Conservation (phyloP, 2,888 invertebrate species). For the Lagria hirta region DNA sequence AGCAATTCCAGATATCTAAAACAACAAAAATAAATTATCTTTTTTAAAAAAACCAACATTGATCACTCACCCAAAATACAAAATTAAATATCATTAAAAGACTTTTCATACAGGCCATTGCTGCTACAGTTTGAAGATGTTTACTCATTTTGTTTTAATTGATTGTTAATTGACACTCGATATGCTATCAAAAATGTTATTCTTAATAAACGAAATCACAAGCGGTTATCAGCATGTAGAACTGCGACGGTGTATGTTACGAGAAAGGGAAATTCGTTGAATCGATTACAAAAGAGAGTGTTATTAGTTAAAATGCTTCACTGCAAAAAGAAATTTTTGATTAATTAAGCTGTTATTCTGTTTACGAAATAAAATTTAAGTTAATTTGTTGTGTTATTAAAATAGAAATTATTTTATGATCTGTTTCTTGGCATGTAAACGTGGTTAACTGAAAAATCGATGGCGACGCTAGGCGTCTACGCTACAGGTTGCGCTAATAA, state of each 20-base stretch:
- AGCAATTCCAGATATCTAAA: slow-evolving; percentile 71
- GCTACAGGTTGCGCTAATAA: slow-evolving; percentile 29
- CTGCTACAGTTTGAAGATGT: slow-evolving; percentile 70
- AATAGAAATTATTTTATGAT: slow-evolving; percentile 2
- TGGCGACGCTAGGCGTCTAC: slow-evolving; percentile 26
- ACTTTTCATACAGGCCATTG: slow-evolving; percentile 76
- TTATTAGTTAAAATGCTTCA: slow-evolving; percentile 17
- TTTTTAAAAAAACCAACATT: background rate
- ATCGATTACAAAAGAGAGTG: slow-evolving; percentile 18
- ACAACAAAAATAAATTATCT: slow-evolving; percentile 17
- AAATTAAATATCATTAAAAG: slow-evolving; percentile 79
- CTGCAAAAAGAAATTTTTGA: slow-evolving; percentile 18
- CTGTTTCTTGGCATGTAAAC: slow-evolving; percentile 8
- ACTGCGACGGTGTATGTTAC: slow-evolving; percentile 9
- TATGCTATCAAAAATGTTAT: slow-evolving; percentile 17
- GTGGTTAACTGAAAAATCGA: slow-evolving; percentile 21
- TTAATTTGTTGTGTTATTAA: no score
- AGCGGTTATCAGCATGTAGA: slow-evolving; percentile 15
- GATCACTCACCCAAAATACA: slow-evolving; percentile 75
- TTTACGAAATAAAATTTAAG: slow-evolving; percentile 7
- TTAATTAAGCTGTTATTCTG: slow-evolving; percentile 2
- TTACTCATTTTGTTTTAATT: slow-evolving; percentile 61
- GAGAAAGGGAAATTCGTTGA: slow-evolving; percentile 8
- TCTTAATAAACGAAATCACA: slow-evolving; percentile 9
- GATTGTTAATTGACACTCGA: slow-evolving; percentile 6